A percentile compares a stretch with the other conserved stretches of the same genome.
Evolutionary conservation across 2,797 vertebrate species (phyloP).

Genomic region (Coreius guichenoti): DNA sequence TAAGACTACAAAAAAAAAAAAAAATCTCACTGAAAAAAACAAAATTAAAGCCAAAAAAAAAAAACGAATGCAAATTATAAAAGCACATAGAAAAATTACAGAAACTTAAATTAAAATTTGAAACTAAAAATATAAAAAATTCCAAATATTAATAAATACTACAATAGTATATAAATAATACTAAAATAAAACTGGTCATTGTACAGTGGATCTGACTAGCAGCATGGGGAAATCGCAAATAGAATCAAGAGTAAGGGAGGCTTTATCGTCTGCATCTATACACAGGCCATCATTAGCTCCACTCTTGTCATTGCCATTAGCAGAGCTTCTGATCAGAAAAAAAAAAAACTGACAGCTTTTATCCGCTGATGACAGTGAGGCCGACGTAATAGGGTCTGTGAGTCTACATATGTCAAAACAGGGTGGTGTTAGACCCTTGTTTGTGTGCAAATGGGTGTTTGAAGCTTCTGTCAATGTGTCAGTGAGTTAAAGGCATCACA

Average conservation of each 20-base stretch:
- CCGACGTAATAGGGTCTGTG: not conserved
- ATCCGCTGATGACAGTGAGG: slow-evolving; percentile 3
- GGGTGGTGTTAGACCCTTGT: not conserved
- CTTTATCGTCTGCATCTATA: not conserved
- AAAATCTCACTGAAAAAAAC: too few species aligned
- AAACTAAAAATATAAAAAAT: too few species aligned
- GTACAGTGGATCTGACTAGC: not conserved
- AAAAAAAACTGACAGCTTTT: slow-evolving; percentile 5
- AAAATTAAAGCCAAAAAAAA: not conserved
- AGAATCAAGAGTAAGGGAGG: not conserved
- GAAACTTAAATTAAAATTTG: not conserved
- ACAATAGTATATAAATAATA: not conserved
- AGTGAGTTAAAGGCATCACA: slow-evolving; percentile 9
- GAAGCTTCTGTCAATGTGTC: slow-evolving; percentile 21
- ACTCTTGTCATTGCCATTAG: slow-evolving; percentile 1
- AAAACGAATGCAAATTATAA: too few species aligned
- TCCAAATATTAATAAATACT: not conserved
- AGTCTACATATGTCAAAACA: slow-evolving; percentile 17
- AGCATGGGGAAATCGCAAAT: not conserved
- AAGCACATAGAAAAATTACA: not conserved
- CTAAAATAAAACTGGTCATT: not conserved
- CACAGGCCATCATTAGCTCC: not conserved
- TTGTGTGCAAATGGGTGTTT: not conserved
- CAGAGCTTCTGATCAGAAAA: slow-evolving; percentile 22
- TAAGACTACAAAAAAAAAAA: too few species aligned